Percentiles rank a stretch among this genome's conserved stretches.
Conservation (phyloP, 2,113 vertebrate genomes). For the Acinonyx jubatus region DNA sequence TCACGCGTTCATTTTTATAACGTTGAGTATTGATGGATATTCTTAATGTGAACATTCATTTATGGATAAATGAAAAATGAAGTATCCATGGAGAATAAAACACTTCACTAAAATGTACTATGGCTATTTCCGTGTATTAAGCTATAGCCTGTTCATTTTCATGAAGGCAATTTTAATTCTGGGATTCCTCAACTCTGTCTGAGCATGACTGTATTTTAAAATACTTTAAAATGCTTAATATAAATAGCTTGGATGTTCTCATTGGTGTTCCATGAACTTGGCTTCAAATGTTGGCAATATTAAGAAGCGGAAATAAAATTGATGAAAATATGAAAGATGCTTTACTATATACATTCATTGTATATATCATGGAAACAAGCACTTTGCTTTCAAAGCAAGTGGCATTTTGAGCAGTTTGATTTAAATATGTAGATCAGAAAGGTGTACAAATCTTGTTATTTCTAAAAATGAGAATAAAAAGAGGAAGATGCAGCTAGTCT, state of each 20-base stretch:
- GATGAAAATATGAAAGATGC: conserved; percentile 8
- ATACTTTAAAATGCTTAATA: conserved; percentile 42
- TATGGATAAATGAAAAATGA: conserved; percentile 1
- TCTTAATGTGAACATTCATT: not conserved
- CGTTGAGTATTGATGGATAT: not conserved
- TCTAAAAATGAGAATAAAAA: not conserved
- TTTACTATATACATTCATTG: conserved; percentile 13
- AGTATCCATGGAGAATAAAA: not conserved
- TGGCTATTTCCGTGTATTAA: not conserved
- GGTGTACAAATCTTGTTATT: not conserved
- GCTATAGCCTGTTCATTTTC: not conserved
- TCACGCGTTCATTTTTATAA: not conserved
- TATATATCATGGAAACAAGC: conserved; percentile 43
- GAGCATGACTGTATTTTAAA: conserved; percentile 58
- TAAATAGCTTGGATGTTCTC: conserved; percentile 24
- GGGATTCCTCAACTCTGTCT: not conserved
- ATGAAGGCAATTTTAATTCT: not conserved
- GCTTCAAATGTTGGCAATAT: conserved; percentile 34
- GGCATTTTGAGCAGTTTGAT: conserved; percentile 1
- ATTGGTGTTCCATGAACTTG: conserved; percentile 24
- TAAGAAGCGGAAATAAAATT: conserved; percentile 49
- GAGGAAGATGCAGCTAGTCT: not conserved
- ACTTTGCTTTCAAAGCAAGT: conserved; percentile 25
- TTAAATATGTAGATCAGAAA: not conserved
- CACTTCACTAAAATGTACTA: conserved; percentile 9